A percentile compares a stretch with the other conserved stretches of the same genome.
Evolutionary conservation across 2,888 invertebrate genomes (phyloP).

Genomic region (Oscheius myriophilus): DNA sequence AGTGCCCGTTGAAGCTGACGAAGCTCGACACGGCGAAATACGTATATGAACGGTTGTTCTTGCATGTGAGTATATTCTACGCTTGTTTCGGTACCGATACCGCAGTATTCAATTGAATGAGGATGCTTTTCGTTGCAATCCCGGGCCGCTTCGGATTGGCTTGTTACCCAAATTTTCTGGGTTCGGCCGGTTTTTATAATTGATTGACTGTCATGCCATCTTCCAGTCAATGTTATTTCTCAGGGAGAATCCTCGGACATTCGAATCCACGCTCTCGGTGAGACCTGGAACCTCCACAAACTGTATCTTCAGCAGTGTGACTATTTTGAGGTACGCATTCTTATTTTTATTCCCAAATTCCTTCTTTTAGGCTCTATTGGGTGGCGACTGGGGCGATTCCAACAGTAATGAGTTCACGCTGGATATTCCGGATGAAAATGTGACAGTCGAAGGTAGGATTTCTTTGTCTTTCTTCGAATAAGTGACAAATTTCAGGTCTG

Average conservation of each 20-base stretch:
- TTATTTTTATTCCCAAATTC: too few species aligned
- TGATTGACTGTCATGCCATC: too few species aligned
- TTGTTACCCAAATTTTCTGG: too few species aligned
- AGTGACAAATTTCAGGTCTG: constrained; percentile 40
- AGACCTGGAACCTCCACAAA: constrained; percentile 82
- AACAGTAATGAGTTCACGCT: constrained; percentile 36
- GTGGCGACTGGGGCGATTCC: constrained; percentile 57
- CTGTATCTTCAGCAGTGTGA: constrained; percentile 80
- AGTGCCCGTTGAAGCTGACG: constrained; percentile 43
- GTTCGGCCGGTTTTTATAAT: too few species aligned
- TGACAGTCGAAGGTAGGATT: constrained; percentile 47
- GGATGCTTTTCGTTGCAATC: too few species aligned
- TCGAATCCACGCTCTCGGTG: constrained; percentile 79
- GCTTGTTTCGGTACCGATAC: too few species aligned
- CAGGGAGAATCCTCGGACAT: constrained; percentile 83
- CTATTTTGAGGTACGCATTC: constrained; percentile 43
- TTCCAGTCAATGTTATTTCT: too few species aligned
- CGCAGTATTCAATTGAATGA: too few species aligned
- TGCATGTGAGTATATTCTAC: constrained; percentile 75
- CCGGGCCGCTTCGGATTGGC: too few species aligned
- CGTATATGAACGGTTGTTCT: constrained; percentile 78
- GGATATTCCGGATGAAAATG: constrained; percentile 53
- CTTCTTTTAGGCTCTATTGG: constrained; percentile 38
- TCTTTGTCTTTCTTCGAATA: background rate
- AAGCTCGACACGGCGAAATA: constrained; percentile 80